Evolutionary conservation across 2,113 vertebrate species (phyloP).

Genomic region (Alaudala cheleensis): DNA sequence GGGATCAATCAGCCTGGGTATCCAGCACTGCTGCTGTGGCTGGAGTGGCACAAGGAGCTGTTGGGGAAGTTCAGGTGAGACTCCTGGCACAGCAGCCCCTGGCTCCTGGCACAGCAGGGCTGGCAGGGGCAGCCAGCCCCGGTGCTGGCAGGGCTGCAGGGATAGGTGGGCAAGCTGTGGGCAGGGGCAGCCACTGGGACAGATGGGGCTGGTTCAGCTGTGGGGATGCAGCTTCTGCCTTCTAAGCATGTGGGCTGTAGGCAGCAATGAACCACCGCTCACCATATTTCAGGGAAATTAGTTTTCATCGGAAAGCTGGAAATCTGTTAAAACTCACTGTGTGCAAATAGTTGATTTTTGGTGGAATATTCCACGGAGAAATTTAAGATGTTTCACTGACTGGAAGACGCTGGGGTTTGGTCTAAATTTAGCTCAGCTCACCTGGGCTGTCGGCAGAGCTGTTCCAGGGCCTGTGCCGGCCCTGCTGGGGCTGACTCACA

Average conservation of each 20-base stretch:
- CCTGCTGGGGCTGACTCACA: neutral
- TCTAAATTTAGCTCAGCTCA: neutral
- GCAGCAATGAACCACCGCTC: neutral
- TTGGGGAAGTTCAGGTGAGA: neutral
- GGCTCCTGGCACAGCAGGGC: neutral
- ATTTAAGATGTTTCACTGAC: neutral
- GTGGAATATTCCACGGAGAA: neutral
- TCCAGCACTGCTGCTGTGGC: neutral
- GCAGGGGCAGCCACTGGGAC: neutral
- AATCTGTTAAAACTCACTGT: neutral
- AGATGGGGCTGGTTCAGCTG: neutral
- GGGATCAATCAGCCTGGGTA: neutral
- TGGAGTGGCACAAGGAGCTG: neutral
- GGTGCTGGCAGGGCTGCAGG: neutral
- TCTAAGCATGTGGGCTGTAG: neutral
- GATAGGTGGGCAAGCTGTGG: neutral
- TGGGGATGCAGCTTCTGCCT: neutral
- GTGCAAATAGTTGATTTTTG: neutral
- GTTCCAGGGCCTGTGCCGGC: neutral
- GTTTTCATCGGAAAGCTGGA: neutral
- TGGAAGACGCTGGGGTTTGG: rapidly evolving
- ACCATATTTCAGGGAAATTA: rapidly evolving
- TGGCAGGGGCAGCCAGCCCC: no score
- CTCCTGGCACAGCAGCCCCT: neutral
- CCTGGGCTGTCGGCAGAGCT: neutral